Evolutionary conservation across 2,888 invertebrate genomes (phyloP), one percentile per base, ranked within the genome.

Genomic region (Heliconius hortense): DNA sequence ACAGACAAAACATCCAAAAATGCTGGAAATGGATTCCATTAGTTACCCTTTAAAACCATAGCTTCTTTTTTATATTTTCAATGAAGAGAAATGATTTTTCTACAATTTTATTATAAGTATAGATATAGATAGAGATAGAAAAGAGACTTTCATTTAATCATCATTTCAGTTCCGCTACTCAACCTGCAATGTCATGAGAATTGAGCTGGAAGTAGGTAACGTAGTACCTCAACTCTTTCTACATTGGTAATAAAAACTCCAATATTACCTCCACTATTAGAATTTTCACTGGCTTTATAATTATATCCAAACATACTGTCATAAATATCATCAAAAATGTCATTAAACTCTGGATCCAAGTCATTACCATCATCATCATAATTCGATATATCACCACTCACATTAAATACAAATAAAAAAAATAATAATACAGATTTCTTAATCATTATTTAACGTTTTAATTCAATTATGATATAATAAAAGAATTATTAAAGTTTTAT

Each of bases 211-310:
- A 15, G 43, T 43, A 43, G 15, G 5, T 43, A 43, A 18, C 5
- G 4, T 11, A 15, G 43, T 15, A 15, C 43, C 43, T 18, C 43
- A 43, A 15, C 43, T 15, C 15, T 43, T 15, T 43, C 43, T 43
- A 15, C 43, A 4, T 43, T 43, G 43, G 39, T 56, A 56, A n/a
- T 56, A n/a, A 56, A n/a, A 2, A n/a, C 56, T 56, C 3, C 2
- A 56, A 56, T n/a, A 56, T 56, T 69, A 69, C 69, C 69, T 69
- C 31, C 13, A n/a, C 2, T 31, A 8, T 69, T 13, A 56, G 21
- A 10, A 56, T 1, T 31, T 53, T 35, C 31, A 69, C 56, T 31
- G 24, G n/a, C n/a, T 43, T 24, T 43, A 15, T 64, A 1, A 48
- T 15, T 56, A 56, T 53, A 31, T 2, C 8, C 56, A 24, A 24